Base-by-base conservation (phyloP, 2,888 invertebrate species). In the Argynnis bischoffii region DNA sequence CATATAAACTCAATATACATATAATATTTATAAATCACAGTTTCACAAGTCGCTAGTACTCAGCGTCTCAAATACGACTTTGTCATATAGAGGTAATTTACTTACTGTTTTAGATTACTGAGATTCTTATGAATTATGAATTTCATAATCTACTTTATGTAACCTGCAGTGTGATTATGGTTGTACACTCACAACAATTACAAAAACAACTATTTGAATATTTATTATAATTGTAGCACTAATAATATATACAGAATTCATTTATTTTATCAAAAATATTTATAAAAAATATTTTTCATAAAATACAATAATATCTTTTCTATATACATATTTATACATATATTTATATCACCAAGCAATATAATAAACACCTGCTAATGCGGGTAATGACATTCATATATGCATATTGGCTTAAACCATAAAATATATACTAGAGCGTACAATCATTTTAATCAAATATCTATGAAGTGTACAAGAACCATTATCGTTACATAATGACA, bases 401-500 rank as follows among this genome's bases (percentile, higher is more conserved):
- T 11, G 6, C 2, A 41, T 41, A 41, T 41, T 35, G 35, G 35
- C 35, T 35, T 41, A 41, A 11, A 11, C 35, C 35, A 41, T 41
- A 8, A 41, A n/a, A n/a, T n/a, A 41, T 41, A 41, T 41, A 11
- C 35, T 41, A 1, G 47, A 59, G 47, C 47, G 47, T 59, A 59
- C 57, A 59, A 59, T 59, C 47, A 59, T 59, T 59, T n/a, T 59
- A 47, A 48, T 48, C 16, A 21, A 11, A 46, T 47, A 64, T 59
- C 53, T 65, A 54, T 26, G 31, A 48, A 35, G 15, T 55, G 41
- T n/a, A 21, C 13, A 56, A 61, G 60, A 67, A 70, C 55, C 63
- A 65, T 67, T 65, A 65, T 69, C 69, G 64, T 73, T 69, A 68
- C 70, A 63, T 54, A 61, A 47, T 63, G 53, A 67, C 70, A 71